phyloP scores from a whole-genome alignment of 2,797 vertebrate species.

The Tokudaia tokunoshimensis region DNA sequence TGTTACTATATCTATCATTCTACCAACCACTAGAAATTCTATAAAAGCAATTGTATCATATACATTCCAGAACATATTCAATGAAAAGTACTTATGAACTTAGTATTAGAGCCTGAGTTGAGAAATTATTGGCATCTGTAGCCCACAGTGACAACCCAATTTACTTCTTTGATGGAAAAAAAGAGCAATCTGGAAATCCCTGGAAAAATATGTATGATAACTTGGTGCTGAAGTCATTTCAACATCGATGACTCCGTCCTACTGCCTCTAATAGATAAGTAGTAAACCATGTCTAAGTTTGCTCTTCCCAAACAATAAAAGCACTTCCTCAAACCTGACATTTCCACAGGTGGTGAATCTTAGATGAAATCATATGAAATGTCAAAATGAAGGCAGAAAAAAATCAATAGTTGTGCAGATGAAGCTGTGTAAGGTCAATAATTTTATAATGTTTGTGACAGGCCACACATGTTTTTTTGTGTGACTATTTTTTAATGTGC shows the following conservation, averaged over 20 bases:
- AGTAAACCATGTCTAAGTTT: constrained; percentile 85
- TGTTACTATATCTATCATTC: neutral
- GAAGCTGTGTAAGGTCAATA: constrained; percentile 86
- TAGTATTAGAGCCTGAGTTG: constrained; percentile 41
- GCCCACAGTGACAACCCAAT: constrained; percentile 73
- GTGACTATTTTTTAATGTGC: constrained; percentile 80
- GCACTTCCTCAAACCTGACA: constrained; percentile 85
- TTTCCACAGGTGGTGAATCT: constrained; percentile 88
- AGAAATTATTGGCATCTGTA: constrained; percentile 68
- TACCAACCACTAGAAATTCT: neutral
- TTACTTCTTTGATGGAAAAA: constrained; percentile 72
- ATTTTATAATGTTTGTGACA: constrained; percentile 81
- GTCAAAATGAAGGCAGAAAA: constrained; percentile 86
- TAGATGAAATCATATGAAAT: constrained; percentile 88
- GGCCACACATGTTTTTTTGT: constrained; percentile 78
- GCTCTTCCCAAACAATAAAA: constrained; percentile 85
- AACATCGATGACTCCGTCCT: constrained; percentile 71
- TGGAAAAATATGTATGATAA: constrained; percentile 74
- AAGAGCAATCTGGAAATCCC: constrained; percentile 74
- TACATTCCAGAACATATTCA: neutral
- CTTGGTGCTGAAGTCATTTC: constrained; percentile 76
- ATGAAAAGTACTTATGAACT: constrained; percentile 43
- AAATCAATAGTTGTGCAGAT: constrained; percentile 87
- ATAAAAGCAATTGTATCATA: neutral
- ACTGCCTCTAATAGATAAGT: constrained; percentile 83